Base-by-base conservation (phyloP, 2,113 vertebrate species). In the Gorsachius goisagi region DNA sequence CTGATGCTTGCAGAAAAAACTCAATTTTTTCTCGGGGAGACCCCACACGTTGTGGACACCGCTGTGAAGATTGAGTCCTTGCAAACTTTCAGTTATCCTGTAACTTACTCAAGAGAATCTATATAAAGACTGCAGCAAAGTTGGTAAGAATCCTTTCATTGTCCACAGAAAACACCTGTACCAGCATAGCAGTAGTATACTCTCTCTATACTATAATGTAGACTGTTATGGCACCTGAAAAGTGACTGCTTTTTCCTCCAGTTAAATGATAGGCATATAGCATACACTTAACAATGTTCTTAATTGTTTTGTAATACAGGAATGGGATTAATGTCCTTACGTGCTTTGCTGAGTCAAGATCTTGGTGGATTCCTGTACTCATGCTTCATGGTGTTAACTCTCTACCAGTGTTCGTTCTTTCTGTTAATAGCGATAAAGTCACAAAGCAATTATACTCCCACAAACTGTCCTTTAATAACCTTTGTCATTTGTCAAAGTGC, bases 391-490 rank as follows among this genome's bases (percentile, higher is more conserved):
- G 72, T 71, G 56, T 92, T 95, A 86, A 74, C 75, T 86, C 41
- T 62, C 63, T 63, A 15, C 60, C 0, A 0, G 30, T 89, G 72
- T 92, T 81, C 28, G 1, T 89, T 94, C 88, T 80, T 94, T 90
- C 75, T 90, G 72, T 88, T 95, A 92, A 80, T 64, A 86, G 83
- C 13, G 73, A 89, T 94, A 80, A 91, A 96, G 83, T 96, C 90
- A 77, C 59, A 93, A 90, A 96, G 92, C 89, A 94, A 96, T 96
- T 95, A 92, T 59, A 86, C 82, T 96, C 75, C 72, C 63, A 85
- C 77, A 67, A 73, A 69, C 62, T 97, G 94, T 96, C 93, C 88
- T 94, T 90, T 94, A 92, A 81, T 93, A 95, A 90, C 90, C 88
- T 94, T 89, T 92, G 83, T 92, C 79, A 93, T 96, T 95, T 96